Evolutionary conservation across 2,888 invertebrate species (phyloP).

Genomic region (Limnephilus lunatus): DNA sequence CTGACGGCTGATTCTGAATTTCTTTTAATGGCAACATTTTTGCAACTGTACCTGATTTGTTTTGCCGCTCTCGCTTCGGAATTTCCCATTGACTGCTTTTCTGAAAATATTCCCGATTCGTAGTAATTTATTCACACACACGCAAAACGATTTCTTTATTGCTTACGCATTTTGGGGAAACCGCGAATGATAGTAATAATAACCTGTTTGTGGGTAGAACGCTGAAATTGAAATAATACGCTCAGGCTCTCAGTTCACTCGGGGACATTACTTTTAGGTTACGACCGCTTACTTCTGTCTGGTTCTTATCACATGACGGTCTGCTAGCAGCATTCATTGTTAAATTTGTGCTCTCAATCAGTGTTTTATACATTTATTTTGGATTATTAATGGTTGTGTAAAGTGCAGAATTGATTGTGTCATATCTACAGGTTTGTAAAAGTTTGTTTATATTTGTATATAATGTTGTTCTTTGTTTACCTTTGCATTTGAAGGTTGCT

Average conservation of each 20-base stretch:
- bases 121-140: constrained; percentile 16
- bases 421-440: not conserved
- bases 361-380: not conserved
- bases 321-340: not conserved
- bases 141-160: constrained; percentile 5
- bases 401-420: not conserved
- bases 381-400: not conserved
- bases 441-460: not conserved
- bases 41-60: not conserved
- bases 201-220: constrained; percentile 17
- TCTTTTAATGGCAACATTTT: not conserved
- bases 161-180: constrained; percentile 17
- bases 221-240: not conserved
- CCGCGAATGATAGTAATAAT: not conserved
- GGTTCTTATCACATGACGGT: constrained; percentile 37
- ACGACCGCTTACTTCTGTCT: not conserved
- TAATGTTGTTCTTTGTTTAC: not conserved
- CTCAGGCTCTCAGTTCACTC: not conserved
- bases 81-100: constrained; percentile 46
- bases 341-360: not conserved
- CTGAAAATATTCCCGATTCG: constrained; percentile 31
- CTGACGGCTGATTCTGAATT: not conserved
- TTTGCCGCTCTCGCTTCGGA: constrained; percentile 45
- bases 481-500: not conserved
- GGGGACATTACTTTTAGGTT: not conserved